Evolutionary conservation across 92 coral and sea anemone species (phyloP).

Genomic region (Paragorgia papillata): DNA sequence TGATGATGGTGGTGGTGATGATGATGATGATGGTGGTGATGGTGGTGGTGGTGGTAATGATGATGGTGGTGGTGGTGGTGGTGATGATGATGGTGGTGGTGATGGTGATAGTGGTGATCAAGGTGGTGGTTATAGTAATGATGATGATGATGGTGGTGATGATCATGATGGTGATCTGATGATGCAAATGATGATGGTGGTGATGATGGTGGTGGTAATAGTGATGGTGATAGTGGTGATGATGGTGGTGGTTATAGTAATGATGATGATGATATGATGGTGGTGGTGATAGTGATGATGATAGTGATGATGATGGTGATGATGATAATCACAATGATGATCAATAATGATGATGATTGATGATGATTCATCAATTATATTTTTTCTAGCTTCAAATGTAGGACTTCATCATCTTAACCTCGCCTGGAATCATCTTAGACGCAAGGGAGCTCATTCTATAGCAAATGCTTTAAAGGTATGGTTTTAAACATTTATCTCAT

Average conservation of each 20-base stretch:
- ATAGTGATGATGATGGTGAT: no score
- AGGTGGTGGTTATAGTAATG: background rate
- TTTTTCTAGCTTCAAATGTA: conserved; percentile 79
- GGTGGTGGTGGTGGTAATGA: background rate
- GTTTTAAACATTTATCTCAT: background rate
- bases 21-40: background rate
- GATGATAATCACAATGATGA: background rate
- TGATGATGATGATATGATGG: background rate
- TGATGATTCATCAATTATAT: background rate
- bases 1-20: no score
- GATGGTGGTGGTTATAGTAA: background rate
- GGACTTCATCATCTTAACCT: conserved; percentile 75
- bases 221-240: conserved; percentile 2
- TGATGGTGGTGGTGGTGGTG: conserved; percentile 12
- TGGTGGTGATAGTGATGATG: no score
- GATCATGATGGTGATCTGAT: conserved; percentile 14
- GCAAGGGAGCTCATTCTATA: conserved; percentile 91
- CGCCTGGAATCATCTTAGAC: conserved; percentile 96
- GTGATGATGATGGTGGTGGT: conserved; percentile 2
- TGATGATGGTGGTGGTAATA: background rate
- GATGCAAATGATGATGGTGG: conserved; percentile 14
- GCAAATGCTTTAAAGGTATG: conserved; percentile 91
- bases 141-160: conserved; percentile 6
- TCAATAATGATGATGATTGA: background rate
- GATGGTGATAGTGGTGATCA: conserved; percentile 3